Percentiles rank a stretch among this genome's conserved stretches.
phyloP scores from a whole-genome alignment of 2,797 vertebrate genomes.

The Rhadinocentrus ornatus region DNA sequence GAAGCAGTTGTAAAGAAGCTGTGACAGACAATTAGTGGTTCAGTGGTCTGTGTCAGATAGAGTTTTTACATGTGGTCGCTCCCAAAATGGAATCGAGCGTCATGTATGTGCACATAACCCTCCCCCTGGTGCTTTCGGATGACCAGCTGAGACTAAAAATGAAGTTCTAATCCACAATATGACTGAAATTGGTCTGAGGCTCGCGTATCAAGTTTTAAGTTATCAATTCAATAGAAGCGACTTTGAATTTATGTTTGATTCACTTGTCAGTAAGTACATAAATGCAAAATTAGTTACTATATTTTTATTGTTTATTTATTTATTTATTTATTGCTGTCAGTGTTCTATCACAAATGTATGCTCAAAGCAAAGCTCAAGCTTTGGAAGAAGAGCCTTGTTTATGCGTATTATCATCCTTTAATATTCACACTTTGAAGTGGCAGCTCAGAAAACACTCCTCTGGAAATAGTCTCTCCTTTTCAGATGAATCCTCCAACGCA shows the following conservation, averaged over 20 bases:
- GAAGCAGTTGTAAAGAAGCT: conserved; percentile 63
- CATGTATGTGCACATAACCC: conserved; percentile 32
- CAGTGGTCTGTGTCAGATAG: conserved; percentile 56
- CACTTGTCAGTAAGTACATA: background rate
- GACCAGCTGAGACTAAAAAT: background rate
- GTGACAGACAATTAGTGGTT: conserved; percentile 69
- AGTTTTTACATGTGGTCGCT: conserved; percentile 68
- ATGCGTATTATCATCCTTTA: conserved; percentile 54
- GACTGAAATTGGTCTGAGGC: conserved; percentile 25
- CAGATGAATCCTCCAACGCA: conserved; percentile 69
- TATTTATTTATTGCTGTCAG: background rate
- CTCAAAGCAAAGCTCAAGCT: conserved; percentile 27
- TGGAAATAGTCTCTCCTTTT: conserved; percentile 69
- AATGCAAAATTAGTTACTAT: background rate
- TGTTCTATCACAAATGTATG: conserved; percentile 20
- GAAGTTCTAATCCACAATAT: background rate
- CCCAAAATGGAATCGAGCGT: conserved; percentile 59
- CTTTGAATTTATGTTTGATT: conserved; percentile 1
- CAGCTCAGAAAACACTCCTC: conserved; percentile 59
- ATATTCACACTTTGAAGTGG: conserved; percentile 72
- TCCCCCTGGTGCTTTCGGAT: conserved; percentile 14
- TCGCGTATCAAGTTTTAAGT: conserved; percentile 11
- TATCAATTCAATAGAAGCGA: conserved; percentile 1
- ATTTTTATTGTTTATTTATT: background rate
- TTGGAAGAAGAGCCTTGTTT: conserved; percentile 43